Conservation (phyloP, 2,113 vertebrate species). For the Crotophaga sulcirostris region DNA sequence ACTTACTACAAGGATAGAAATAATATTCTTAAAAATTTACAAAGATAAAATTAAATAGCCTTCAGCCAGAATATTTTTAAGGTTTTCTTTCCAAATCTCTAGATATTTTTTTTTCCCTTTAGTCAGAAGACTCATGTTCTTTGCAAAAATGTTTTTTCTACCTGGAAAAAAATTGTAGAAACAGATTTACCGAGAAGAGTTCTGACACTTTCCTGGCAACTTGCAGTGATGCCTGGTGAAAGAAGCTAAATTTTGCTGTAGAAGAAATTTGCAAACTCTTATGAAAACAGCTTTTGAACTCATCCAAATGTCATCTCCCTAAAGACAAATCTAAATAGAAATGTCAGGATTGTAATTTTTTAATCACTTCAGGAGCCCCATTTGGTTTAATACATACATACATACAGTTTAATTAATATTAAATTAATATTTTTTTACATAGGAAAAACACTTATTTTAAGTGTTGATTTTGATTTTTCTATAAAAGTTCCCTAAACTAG, state of each 20-base stretch:
- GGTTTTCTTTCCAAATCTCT: neutral
- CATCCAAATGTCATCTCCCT: neutral
- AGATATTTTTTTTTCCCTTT: neutral
- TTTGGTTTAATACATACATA: no score
- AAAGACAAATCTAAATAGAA: slow-evolving; percentile 32
- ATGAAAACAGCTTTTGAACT: slow-evolving; percentile 35
- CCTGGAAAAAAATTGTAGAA: slow-evolving; percentile 52
- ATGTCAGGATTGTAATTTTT: neutral
- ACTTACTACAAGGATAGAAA: neutral
- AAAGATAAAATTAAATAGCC: neutral
- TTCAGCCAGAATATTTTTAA: neutral
- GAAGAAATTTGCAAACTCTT: slow-evolving; percentile 18
- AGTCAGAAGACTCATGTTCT: neutral
- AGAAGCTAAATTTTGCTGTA: slow-evolving; percentile 50
- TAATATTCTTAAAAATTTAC: neutral
- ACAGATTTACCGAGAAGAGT: slow-evolving; percentile 42
- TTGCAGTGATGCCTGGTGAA: slow-evolving; percentile 22
- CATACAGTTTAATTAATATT: no score
- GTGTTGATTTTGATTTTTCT: neutral
- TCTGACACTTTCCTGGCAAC: slow-evolving; percentile 62
- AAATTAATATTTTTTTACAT: neutral
- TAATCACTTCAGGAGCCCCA: neutral
- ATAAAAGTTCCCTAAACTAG: neutral
- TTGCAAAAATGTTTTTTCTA: slow-evolving; percentile 24
- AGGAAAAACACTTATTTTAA: neutral